Conservation (phyloP, 2,797 vertebrate species). For the Australoheros facetus region DNA sequence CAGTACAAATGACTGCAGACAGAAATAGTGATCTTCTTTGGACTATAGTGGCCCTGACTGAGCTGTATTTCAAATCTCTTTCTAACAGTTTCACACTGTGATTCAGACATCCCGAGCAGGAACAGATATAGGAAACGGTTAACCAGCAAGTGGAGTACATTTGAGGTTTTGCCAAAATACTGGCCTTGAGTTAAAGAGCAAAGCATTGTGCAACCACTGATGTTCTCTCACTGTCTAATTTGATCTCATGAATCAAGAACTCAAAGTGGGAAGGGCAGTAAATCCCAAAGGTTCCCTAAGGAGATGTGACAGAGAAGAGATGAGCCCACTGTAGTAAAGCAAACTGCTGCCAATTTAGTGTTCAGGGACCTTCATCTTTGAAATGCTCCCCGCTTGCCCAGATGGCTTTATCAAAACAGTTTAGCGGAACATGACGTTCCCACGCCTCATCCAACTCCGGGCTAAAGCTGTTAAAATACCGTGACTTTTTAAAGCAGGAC, state of each 20-base stretch:
- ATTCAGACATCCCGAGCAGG: background rate
- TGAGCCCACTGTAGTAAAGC: conserved; percentile 55
- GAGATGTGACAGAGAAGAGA: conserved; percentile 58
- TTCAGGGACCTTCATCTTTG: conserved; percentile 62
- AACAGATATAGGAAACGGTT: conserved; percentile 4
- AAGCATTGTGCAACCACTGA: conserved; percentile 56
- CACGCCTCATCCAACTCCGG: conserved; percentile 50
- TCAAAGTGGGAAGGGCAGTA: conserved; percentile 66
- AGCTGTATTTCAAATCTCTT: conserved; percentile 3
- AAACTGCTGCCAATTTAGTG: conserved; percentile 66
- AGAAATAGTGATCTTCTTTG: background rate
- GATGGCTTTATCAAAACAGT: conserved; percentile 72
- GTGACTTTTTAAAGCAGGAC: conserved; percentile 26
- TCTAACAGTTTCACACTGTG: background rate
- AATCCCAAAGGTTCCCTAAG: conserved; percentile 63
- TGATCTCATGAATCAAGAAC: conserved; percentile 74
- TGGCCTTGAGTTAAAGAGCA: conserved; percentile 56
- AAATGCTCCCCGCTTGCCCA: conserved; percentile 60
- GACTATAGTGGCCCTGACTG: background rate
- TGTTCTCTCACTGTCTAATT: conserved; percentile 74
- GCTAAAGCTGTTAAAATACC: conserved; percentile 44
- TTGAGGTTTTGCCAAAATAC: conserved; percentile 21
- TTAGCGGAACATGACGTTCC: conserved; percentile 59
- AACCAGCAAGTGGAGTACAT: conserved; percentile 8
- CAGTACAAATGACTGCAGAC: background rate